These are phyloP conservation scores for Columbina picui DNA, from an alignment of 2,113 vertebrate genomes.

Conservation along the genomic window DNA sequence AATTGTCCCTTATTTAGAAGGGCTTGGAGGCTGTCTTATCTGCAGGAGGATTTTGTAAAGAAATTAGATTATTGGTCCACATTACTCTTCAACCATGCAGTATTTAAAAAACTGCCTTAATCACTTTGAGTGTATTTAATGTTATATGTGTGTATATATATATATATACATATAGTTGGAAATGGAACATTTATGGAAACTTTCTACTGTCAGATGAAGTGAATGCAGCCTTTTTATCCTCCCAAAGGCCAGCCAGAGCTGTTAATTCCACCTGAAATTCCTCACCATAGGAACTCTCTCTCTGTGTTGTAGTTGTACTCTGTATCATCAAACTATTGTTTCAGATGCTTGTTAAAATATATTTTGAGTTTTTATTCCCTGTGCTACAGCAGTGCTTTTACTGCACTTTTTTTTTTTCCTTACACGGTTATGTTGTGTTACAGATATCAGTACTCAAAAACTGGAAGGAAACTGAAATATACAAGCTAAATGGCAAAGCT, in stretches of 20 bases:
- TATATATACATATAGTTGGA: neutral
- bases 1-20: neutral
- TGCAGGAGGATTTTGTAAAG: neutral
- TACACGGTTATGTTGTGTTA: neutral
- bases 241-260: neutral
- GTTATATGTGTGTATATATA: fast-evolving
- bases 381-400: neutral
- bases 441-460: slow-evolving; percentile 76
- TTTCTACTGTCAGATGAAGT: neutral
- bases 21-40: neutral
- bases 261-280: neutral
- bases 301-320: neutral
- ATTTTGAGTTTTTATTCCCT: neutral
- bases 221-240: neutral
- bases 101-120: neutral
- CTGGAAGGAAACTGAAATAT: slow-evolving; percentile 61
- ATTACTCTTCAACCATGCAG: neutral
- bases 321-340: neutral
- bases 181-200: neutral
- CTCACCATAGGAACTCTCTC: fast-evolving
- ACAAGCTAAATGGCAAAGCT: slow-evolving; percentile 25
- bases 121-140: neutral
- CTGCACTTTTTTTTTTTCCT: neutral
- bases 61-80: neutral
- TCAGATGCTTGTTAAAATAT: neutral